Base-by-base conservation (phyloP, 2,888 invertebrate species). In the Chesias legatella region DNA sequence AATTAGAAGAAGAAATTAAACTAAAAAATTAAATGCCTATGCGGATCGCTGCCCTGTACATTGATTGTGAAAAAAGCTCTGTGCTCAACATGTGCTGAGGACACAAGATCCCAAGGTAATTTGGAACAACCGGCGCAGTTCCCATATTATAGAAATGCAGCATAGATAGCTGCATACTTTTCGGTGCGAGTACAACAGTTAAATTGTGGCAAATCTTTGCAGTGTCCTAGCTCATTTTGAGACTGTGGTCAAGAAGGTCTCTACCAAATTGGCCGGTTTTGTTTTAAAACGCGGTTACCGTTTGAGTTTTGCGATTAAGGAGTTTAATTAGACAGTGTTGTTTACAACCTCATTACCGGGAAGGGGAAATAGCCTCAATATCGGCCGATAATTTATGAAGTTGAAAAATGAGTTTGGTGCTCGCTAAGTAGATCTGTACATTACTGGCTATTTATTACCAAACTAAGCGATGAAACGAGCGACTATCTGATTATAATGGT, bases 291-390 rank as follows among this genome's bases (percentile, higher is more conserved):
- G 83, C 84, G 81, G 82, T 83, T 78, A 80, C 79, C 83, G 84
- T 84, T 86, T 85, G 85, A 88, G 84, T 86, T 85, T 84, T 77
- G 83, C 85, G 86, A 86, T 88, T 85, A 86, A 85, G 81, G 84
- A 85, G 85, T 86, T 86, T 85, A 88, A 88, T 88, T 86, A 86
- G 83, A 83, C 82, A 75, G 73, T 71, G 81, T 88, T 88, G 85
- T 88, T 88, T 88, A 88, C 85, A 86, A 84, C 82, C 85, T 85
- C 85, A 84, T 88, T 88, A 86, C 73, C 43, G 72, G 75, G 74
- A 63, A 58, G 65, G 69, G 74, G 69, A 71, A 77, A 80, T 73
- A 72, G 77, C 77, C 75, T 67, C 73, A 67, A 77, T 83, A 83
- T 82, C 81, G 77, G 73, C 76, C 66, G 79, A 82, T 82, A 76